A percentile compares a stretch with the other conserved stretches of the same genome.
Conservation (phyloP, 2,797 vertebrate species). For the Lycodopsis pacificus region DNA sequence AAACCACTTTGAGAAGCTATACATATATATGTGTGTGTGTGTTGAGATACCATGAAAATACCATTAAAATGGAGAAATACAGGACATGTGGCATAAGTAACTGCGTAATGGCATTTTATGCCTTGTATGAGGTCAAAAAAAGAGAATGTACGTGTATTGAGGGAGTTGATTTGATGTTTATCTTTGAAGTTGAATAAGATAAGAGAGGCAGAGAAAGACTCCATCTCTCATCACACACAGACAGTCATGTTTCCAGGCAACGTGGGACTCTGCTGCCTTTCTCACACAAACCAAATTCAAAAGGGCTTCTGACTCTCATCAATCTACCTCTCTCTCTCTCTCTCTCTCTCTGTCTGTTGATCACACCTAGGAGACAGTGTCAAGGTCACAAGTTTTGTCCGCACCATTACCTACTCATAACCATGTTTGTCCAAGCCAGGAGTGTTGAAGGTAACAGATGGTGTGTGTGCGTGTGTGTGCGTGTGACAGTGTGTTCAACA, state of each 20-base stretch:
- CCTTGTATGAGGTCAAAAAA: constrained; percentile 48
- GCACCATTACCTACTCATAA: constrained; percentile 85
- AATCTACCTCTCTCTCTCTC: constrained; percentile 65
- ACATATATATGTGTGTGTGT: too few species aligned
- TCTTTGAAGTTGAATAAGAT: constrained; percentile 72
- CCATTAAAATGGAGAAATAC: constrained; percentile 36
- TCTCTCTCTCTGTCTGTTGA: constrained; percentile 44
- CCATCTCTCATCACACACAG: constrained; percentile 59
- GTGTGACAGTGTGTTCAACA: constrained; percentile 72
- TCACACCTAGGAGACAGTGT: constrained; percentile 82
- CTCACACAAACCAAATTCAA: constrained; percentile 74
- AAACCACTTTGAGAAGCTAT: neutral
- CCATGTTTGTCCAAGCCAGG: constrained; percentile 82
- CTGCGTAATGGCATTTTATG: constrained; percentile 51
- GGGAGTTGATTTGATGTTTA: constrained; percentile 70
- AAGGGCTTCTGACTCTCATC: constrained; percentile 75
- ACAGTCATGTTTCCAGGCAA: constrained; percentile 83
- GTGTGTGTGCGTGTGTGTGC: constrained; percentile 65
- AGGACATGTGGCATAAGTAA: constrained; percentile 24
- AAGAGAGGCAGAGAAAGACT: constrained; percentile 56
- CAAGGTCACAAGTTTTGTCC: constrained; percentile 84
- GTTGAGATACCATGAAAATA: neutral
- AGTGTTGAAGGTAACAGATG: constrained; percentile 82
- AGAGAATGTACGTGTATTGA: constrained; percentile 38
- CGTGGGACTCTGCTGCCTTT: constrained; percentile 69